Percentiles rank a stretch among this genome's conserved stretches.
These are phyloP conservation scores for Probosciger aterrimus DNA, from an alignment of 2,113 vertebrate species.

Conservation along the genomic window DNA sequence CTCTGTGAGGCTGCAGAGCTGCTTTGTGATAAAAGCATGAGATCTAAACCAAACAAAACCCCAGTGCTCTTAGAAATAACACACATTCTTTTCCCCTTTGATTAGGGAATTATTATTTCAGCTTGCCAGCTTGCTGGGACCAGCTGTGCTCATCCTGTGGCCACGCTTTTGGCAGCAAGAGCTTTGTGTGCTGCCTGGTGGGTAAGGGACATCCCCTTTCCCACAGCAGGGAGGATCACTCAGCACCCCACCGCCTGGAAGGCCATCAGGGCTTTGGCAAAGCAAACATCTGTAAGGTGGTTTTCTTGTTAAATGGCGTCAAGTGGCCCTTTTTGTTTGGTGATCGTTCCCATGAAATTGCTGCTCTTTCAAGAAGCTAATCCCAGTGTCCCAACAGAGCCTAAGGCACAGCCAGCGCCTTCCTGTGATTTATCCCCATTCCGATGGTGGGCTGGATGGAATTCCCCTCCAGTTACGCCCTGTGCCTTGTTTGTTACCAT, in stretches of 20 bases:
- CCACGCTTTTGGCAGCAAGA: background rate
- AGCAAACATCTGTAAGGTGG: background rate
- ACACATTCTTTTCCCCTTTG: background rate
- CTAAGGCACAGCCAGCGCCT: background rate
- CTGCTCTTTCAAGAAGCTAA: background rate
- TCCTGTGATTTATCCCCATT: background rate
- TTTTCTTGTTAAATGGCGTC: background rate
- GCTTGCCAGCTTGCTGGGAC: background rate
- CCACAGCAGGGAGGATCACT: background rate
- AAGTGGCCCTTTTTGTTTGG: fast-evolving
- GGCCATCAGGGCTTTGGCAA: background rate
- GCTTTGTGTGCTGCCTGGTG: background rate
- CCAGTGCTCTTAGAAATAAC: background rate
- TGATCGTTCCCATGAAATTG: fast-evolving
- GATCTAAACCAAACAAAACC: background rate
- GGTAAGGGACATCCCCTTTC: background rate
- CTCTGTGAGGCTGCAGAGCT: background rate
- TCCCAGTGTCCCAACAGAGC: fast-evolving
- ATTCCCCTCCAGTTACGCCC: background rate
- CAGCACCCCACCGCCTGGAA: background rate
- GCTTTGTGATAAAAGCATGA: fast-evolving
- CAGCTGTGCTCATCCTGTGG: background rate
- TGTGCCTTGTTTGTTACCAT: background rate
- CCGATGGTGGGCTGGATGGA: background rate
- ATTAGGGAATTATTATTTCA: background rate